A percentile compares a stretch with the other conserved stretches of the same genome.
These are phyloP conservation scores for Pseudobourletiella spinata DNA, from an alignment of 1,140 invertebrate genomes.

Conservation along the genomic window DNA sequence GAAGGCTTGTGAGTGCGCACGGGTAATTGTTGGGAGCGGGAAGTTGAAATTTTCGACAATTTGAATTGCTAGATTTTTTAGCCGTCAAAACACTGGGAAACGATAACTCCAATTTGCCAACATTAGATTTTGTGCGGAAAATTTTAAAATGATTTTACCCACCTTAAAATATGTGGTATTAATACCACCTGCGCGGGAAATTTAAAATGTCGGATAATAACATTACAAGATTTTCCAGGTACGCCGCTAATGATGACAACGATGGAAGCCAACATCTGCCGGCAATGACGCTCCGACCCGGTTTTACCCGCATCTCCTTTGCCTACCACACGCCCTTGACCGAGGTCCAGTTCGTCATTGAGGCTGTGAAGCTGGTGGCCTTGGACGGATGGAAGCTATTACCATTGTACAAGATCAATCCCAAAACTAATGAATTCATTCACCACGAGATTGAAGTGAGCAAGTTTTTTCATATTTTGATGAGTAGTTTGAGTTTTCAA, in stretches of 20 bases:
- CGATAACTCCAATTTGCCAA: not conserved
- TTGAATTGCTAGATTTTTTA: not conserved
- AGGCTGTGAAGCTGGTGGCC: constrained; percentile 77
- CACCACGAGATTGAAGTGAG: too few species aligned
- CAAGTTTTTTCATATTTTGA: too few species aligned
- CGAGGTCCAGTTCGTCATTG: constrained; percentile 69
- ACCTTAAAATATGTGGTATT: constrained; percentile 31
- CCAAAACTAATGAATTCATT: too few species aligned
- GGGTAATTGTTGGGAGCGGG: not conserved
- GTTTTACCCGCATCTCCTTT: constrained; percentile 74
- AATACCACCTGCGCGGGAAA: too few species aligned
- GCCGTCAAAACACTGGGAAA: not conserved
- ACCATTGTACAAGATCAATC: too few species aligned
- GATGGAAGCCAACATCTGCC: constrained; percentile 52
- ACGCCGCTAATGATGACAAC: constrained; percentile 51
- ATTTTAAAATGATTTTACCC: too few species aligned
- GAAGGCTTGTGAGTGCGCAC: constrained; percentile 57
- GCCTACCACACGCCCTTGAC: constrained; percentile 73
- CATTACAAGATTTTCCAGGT: constrained; percentile 42
- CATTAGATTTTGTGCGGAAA: too few species aligned
- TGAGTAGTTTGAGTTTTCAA: too few species aligned
- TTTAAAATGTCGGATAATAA: too few species aligned
- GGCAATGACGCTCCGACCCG: constrained; percentile 73
- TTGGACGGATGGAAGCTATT: constrained; percentile 80
- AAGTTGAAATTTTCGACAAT: not conserved